These are phyloP conservation scores for Pampusana beccarii DNA, from an alignment of 2,113 vertebrate species.

Conservation along the genomic window DNA sequence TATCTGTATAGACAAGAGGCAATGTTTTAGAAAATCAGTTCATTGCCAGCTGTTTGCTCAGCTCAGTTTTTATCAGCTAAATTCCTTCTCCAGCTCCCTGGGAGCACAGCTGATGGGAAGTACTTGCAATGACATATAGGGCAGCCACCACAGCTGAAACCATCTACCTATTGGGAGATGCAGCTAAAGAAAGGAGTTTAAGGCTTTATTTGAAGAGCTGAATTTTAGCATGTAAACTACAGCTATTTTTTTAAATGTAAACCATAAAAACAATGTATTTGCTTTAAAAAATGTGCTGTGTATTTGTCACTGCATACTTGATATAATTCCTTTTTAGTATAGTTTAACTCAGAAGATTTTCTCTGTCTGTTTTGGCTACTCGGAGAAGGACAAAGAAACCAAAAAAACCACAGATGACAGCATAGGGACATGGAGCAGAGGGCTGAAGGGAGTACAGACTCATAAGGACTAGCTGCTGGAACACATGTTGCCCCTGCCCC, in stretches of 20 bases:
- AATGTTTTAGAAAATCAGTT: background rate
- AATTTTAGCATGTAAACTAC: background rate
- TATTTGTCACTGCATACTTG: background rate
- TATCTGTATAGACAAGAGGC: background rate
- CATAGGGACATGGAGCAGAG: background rate
- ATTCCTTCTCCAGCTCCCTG: background rate
- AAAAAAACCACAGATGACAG: background rate
- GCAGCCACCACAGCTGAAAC: background rate
- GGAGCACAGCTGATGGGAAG: background rate
- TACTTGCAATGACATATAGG: background rate
- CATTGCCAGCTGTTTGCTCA: background rate
- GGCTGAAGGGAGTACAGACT: background rate
- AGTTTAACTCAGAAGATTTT: background rate
- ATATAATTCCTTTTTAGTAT: background rate
- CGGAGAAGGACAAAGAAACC: background rate
- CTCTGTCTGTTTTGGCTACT: background rate
- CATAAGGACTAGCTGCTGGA: background rate
- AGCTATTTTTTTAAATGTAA: background rate
- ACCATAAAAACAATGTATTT: background rate
- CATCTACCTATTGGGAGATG: background rate
- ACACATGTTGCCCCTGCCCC: background rate
- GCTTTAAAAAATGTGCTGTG: background rate
- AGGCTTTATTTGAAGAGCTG: background rate
- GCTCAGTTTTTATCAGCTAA: background rate
- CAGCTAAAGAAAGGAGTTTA: background rate